These are phyloP conservation scores for Nephrotoma guestfalica DNA, from an alignment of 2,888 invertebrate genomes.

Conservation along the genomic window DNA sequence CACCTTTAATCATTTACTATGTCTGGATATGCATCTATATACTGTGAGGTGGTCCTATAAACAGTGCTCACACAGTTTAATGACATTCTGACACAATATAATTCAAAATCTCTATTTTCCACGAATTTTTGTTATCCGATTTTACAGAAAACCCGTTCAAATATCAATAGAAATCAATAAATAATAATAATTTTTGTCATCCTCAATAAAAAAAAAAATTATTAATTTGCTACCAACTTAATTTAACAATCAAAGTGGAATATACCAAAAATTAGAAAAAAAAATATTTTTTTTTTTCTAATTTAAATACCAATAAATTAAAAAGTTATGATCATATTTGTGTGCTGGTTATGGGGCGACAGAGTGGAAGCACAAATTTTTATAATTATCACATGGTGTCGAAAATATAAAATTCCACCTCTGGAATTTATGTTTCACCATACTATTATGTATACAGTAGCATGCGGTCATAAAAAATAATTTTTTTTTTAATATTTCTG, in stretches of 20 bases:
- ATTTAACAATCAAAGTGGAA: background rate
- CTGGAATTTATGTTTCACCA: background rate
- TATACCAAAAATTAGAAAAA: background rate
- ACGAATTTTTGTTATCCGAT: background rate
- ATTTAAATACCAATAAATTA: background rate
- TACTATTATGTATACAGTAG: background rate
- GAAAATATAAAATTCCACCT: background rate
- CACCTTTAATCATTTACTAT: background rate
- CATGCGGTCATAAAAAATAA: slow-evolving; percentile 2
- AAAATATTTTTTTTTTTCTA: background rate
- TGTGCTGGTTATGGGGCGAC: background rate
- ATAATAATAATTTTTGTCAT: background rate
- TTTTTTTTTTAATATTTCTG: background rate
- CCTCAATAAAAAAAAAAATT: background rate
- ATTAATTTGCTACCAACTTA: background rate
- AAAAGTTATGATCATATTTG: background rate
- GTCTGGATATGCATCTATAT: background rate
- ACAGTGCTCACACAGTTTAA: background rate
- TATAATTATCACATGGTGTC: background rate
- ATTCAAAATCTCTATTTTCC: background rate
- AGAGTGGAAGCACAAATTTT: background rate
- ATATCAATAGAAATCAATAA: background rate
- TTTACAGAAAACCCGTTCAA: background rate
- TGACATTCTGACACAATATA: background rate
- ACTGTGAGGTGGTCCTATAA: background rate